Evolutionary conservation across 2,113 vertebrate species (phyloP), one percentile per base, ranked within the genome.

Genomic region (Riparia riparia): DNA sequence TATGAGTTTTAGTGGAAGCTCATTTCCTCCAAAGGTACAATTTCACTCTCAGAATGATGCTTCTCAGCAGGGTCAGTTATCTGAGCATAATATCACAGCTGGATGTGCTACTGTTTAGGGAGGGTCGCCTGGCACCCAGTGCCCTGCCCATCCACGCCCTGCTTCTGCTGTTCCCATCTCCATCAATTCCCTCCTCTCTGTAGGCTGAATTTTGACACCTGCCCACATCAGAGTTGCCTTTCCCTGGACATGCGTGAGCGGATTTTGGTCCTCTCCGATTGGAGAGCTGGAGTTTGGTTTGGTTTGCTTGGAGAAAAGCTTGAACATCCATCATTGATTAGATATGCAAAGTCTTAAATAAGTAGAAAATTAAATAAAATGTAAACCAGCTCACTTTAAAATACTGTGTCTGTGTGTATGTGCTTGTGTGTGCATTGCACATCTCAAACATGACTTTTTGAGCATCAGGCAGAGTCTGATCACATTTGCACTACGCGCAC

Each of bases 311-410:
- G 64, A 84, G 41, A 89, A 93, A 95, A 96, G 60, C 53, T 66
- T 94, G 88, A 95, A 88, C 72, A 92, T 90, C 91, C 81, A 34
- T 54, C 45, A 90, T 21, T 82, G 56, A 74, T 54, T 71, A 90
- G 85, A 41, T 81, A 86, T 41, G 72, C 29, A 94, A 95, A 95
- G 86, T 60, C 47, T 71, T 78, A 93, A 91, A 94, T 82, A 96
- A 94, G 88, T 65, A 95, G 64, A 81, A 95, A 94, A 83, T 21
- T 51, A 96, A 95, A 80, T 92, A 83, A 90, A 70, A 84, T 89
- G 91, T 34, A 95, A 95, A 89, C 1, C 57, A 78, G 68, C 11
- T 89, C 47, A 92, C 61, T 93, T 91, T 86, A 78, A 95, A 89
- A 82, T 73, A 90, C 16, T 0, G 0, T 8, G 8, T 31, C 4